phyloP scores from a whole-genome alignment of 2,888 invertebrate genomes.

The Limenitis arthemis region DNA sequence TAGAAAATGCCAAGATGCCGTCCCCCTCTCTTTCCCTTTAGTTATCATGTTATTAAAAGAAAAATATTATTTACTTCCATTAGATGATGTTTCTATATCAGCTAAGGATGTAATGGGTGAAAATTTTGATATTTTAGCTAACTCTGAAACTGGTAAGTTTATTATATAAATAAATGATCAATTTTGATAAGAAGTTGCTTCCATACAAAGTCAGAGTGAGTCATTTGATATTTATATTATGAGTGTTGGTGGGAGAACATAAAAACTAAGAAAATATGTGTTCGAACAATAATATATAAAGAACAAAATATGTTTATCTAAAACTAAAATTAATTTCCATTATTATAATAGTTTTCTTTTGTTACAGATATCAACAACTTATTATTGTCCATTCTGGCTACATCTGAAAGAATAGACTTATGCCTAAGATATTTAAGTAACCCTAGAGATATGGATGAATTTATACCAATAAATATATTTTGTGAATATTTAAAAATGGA shows the following conservation, averaged over 20 bases:
- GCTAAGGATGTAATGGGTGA: conserved; percentile 38
- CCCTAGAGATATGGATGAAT: conserved; percentile 13
- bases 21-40: no score
- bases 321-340: neutral
- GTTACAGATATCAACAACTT: conserved; percentile 12
- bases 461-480: conserved; percentile 36
- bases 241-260: no score
- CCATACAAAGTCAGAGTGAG: neutral
- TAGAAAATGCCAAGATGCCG: no score
- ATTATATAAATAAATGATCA: no score
- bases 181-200: no score
- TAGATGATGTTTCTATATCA: conserved; percentile 41
- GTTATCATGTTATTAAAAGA: conserved; percentile 29
- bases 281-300: neutral
- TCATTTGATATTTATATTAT: no score
- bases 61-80: conserved; percentile 39
- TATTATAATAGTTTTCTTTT: neutral
- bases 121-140: conserved; percentile 43
- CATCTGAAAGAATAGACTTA: conserved; percentile 40
- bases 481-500: conserved; percentile 43
- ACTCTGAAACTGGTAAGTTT: conserved; percentile 31
- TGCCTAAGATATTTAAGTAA: conserved; percentile 36
- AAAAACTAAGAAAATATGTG: no score
- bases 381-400: conserved; percentile 34
- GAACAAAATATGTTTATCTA: neutral